A percentile compares a stretch with the other conserved stretches of the same genome.
Evolutionary conservation across 2,797 vertebrate species (phyloP).

Genomic region (Manis crassicaudata): DNA sequence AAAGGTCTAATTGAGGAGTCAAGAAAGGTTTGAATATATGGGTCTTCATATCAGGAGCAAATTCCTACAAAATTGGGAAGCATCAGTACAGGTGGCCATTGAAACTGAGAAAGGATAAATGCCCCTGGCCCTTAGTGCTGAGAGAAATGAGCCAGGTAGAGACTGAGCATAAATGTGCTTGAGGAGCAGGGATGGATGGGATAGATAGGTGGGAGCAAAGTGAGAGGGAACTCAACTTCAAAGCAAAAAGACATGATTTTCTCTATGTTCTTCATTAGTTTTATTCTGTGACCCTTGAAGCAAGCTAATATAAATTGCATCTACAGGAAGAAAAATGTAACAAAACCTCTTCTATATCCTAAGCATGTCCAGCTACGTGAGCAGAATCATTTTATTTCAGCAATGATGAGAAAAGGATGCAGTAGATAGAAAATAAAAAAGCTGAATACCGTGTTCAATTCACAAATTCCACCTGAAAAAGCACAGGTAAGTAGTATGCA

Average conservation of each 20-base stretch:
- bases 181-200: background rate
- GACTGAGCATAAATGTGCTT: background rate
- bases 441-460: background rate
- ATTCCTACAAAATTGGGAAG: background rate
- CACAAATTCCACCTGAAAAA: background rate
- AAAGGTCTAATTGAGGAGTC: background rate
- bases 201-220: background rate
- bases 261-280: constrained; percentile 42
- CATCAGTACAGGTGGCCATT: background rate
- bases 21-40: background rate
- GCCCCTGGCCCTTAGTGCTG: background rate
- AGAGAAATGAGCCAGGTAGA: background rate
- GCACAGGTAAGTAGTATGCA: background rate
- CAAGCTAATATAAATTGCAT: constrained; percentile 12
- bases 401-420: background rate
- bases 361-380: background rate
- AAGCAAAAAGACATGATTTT: background rate
- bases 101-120: background rate
- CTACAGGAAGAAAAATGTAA: constrained; percentile 45
- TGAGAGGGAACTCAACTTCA: background rate
- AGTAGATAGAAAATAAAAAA: constrained; percentile 1
- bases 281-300: constrained; percentile 25
- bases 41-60: background rate
- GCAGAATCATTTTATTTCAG: constrained; percentile 39
- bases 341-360: constrained; percentile 60